Conservation (phyloP, 1,140 invertebrate genomes). For the Oryctes rhinoceros region DNA sequence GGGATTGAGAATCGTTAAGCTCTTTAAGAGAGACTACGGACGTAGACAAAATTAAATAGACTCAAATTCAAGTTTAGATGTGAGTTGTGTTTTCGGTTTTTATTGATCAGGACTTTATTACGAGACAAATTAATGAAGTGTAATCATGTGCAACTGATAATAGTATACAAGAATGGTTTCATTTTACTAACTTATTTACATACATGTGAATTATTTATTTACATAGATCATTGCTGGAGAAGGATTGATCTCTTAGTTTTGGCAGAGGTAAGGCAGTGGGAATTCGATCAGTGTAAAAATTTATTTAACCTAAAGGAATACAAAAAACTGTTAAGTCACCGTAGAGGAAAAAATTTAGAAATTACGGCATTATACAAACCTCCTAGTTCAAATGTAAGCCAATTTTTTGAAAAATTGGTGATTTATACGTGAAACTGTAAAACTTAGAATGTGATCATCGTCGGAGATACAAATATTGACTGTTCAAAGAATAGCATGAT, state of each 20-base stretch:
- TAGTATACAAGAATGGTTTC: no score
- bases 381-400: not conserved
- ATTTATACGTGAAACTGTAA: not conserved
- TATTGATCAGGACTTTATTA: no score
- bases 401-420: not conserved
- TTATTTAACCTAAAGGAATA: no score
- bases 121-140: no score
- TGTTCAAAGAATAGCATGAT: not conserved
- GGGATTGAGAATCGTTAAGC: no score
- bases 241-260: not conserved
- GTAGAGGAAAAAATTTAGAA: not conserved
- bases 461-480: not conserved
- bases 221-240: not conserved
- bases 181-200: no score
- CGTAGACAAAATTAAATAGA: no score
- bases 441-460: not conserved
- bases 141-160: no score
- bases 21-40: no score
- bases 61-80: no score
- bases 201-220: not conserved
- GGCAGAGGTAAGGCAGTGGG: not conserved
- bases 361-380: not conserved
- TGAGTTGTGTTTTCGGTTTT: no score
- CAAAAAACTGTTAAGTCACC: no score
- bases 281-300: not conserved